Percentiles rank a stretch among this genome's conserved stretches.
Evolutionary conservation across 2,888 invertebrate genomes (phyloP).

Genomic region (Cryptocheilus praepositus): DNA sequence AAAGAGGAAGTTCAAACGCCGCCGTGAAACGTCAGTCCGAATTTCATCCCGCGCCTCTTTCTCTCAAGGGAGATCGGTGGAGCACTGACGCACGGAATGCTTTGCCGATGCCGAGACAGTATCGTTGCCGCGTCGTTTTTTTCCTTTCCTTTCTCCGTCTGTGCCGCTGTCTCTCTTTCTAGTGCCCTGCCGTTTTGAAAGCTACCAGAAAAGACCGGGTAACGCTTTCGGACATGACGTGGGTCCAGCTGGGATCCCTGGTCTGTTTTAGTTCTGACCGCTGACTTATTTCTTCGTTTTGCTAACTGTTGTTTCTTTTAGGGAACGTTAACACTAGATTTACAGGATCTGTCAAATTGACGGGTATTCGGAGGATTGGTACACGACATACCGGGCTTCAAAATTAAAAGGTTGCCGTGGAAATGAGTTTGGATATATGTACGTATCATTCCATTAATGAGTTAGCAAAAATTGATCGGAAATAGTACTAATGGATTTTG

Average conservation of each 20-base stretch:
- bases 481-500: no score
- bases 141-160: constrained; percentile 24
- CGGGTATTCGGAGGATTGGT: no score
- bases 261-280: no score
- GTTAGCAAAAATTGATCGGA: no score
- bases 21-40: constrained; percentile 6
- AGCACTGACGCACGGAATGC: constrained; percentile 69
- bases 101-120: constrained; percentile 61
- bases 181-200: background rate
- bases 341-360: no score
- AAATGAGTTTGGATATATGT: no score
- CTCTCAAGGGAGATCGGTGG: constrained; percentile 23
- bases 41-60: background rate
- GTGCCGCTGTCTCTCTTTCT: background rate
- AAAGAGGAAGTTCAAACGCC: background rate
- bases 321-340: no score
- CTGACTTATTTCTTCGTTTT: constrained; percentile 3
- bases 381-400: no score
- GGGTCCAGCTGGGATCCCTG: constrained; percentile 1
- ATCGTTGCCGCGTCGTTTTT: constrained; percentile 25
- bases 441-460: no score
- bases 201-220: constrained; percentile 8
- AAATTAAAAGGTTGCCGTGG: no score
- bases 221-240: constrained; percentile 4
- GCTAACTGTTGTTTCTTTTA: background rate